These are phyloP conservation scores for Cryptops parisi DNA, from an alignment of 2,888 invertebrate species.

Conservation along the genomic window DNA sequence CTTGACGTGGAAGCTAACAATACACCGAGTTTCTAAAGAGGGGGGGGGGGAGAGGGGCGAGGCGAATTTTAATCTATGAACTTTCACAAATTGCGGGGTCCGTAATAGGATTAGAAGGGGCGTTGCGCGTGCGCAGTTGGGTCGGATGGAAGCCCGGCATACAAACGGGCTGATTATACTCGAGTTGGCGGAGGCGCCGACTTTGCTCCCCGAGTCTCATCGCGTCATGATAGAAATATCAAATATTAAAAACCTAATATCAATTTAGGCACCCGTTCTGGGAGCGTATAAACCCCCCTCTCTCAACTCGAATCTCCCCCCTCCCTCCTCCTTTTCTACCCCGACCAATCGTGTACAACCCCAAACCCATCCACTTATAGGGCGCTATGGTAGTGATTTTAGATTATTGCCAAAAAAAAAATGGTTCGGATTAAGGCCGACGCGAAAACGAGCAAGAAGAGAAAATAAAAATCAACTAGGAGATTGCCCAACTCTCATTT, in stretches of 20 bases:
- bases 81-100: slow-evolving; percentile 14
- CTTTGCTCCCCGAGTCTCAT: not conserved
- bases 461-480: no score
- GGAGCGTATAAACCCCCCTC: not conserved
- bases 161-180: slow-evolving; percentile 13
- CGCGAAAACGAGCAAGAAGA: no score
- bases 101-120: slow-evolving; percentile 15
- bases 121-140: slow-evolving; percentile 1
- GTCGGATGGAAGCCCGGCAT: slow-evolving; percentile 9
- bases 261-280: slow-evolving; percentile 15
- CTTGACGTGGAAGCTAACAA: no score
- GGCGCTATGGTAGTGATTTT: not conserved
- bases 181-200: not conserved
- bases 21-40: no score
- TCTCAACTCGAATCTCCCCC: not conserved
- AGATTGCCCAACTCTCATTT: no score
- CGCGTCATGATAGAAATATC: slow-evolving; percentile 17
- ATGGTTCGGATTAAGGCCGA: not conserved
- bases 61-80: slow-evolving; percentile 14
- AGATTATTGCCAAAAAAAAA: not conserved
- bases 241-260: slow-evolving; percentile 19
- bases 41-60: not conserved
- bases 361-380: not conserved
- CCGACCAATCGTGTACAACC: not conserved
- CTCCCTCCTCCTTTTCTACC: not conserved